These are phyloP conservation scores for Synergus gifuensis DNA, from an alignment of 2,888 invertebrate genomes.

Conservation along the genomic window DNA sequence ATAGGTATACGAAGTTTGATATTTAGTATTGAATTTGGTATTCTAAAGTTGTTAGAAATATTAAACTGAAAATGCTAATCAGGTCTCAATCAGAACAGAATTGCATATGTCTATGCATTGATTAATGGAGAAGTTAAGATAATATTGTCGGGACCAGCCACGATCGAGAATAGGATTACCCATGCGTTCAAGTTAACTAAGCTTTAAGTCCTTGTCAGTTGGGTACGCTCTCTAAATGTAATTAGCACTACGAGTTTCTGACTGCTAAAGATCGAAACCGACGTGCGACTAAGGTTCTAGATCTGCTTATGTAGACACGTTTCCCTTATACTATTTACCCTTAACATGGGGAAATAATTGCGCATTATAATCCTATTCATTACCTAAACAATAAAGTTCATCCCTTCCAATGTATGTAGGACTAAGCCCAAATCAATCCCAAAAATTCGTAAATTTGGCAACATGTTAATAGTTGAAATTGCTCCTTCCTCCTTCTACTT, in stretches of 20 bases:
- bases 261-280: conserved; percentile 57
- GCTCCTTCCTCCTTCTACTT: too few relatives aligned
- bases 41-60: conserved; percentile 12
- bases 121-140: conserved; percentile 54
- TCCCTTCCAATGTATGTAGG: too few relatives aligned
- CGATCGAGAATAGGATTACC: conserved; percentile 68
- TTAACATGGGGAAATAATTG: too few relatives aligned
- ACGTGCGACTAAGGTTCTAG: conserved; percentile 51
- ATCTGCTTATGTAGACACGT: conserved; percentile 51
- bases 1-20: too few relatives aligned
- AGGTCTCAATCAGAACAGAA: neutral
- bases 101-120: conserved; percentile 30
- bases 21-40: too few relatives aligned
- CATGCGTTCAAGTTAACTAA: conserved; percentile 66
- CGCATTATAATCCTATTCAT: too few relatives aligned
- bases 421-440: too few relatives aligned
- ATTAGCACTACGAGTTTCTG: conserved; percentile 60
- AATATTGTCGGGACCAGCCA: conserved; percentile 58
- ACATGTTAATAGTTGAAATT: too few relatives aligned
- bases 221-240: conserved; percentile 63
- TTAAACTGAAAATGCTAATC: conserved; percentile 38
- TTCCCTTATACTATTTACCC: neutral
- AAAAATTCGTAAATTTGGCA: too few relatives aligned
- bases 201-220: conserved; percentile 60
- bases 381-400: too few relatives aligned